Evolutionary conservation across 2,113 vertebrate genomes (phyloP).

Genomic region (Pantherophis guttatus): DNA sequence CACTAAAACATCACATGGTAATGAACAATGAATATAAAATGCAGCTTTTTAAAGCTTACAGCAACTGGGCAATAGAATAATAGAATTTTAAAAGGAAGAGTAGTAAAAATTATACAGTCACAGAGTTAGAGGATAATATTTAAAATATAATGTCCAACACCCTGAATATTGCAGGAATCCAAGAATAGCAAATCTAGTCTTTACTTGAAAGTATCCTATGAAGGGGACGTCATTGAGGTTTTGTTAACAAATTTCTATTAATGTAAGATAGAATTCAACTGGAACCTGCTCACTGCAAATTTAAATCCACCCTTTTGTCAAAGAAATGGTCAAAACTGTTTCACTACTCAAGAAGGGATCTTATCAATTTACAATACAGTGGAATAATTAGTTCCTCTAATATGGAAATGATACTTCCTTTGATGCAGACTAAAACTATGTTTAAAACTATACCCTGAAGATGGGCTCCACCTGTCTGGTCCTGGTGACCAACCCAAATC

Average conservation of each 20-base stretch:
- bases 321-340: background rate
- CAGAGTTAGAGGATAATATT: background rate
- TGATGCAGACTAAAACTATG: background rate
- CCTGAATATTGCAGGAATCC: background rate
- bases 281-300: background rate
- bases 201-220: background rate
- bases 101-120: background rate
- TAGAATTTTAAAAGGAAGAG: background rate
- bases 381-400: background rate
- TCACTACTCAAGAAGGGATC: background rate
- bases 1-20: background rate
- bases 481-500: background rate
- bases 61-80: background rate
- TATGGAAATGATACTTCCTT: background rate
- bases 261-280: background rate
- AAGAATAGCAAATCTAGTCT: background rate
- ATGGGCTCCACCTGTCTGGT: background rate
- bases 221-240: background rate
- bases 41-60: background rate
- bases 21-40: background rate
- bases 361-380: background rate
- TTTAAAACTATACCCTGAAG: background rate
- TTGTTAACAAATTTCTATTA: background rate
- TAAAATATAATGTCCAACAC: background rate
- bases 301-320: background rate